These are phyloP conservation scores for Theodoxus fluviatilis DNA, from an alignment of 2,888 invertebrate species.

Conservation along the genomic window DNA sequence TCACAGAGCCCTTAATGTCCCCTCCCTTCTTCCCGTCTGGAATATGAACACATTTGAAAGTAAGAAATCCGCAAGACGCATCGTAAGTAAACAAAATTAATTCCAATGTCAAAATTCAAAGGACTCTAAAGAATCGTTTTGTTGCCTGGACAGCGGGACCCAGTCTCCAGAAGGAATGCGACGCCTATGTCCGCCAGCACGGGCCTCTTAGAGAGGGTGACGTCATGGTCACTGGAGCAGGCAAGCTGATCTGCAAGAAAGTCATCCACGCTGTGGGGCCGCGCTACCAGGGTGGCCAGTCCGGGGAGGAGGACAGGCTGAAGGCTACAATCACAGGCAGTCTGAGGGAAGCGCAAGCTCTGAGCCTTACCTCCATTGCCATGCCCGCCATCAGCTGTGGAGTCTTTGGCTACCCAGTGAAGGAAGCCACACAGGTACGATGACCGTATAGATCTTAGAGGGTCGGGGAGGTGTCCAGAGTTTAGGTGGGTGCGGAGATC, in stretches of 20 bases:
- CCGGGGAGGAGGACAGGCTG: slow-evolving; percentile 28
- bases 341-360: slow-evolving; percentile 31
- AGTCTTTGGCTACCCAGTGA: no score
- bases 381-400: slow-evolving; percentile 54
- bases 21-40: no score
- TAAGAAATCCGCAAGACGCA: no score
- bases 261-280: slow-evolving; percentile 43
- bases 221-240: slow-evolving; percentile 31
- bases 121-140: no score
- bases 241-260: slow-evolving; percentile 31
- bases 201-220: slow-evolving; percentile 29
- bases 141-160: slow-evolving; percentile 46
- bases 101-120: no score
- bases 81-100: no score
- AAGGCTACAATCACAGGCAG: slow-evolving; percentile 34
- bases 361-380: slow-evolving; percentile 38
- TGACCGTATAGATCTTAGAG: no score
- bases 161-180: slow-evolving; percentile 41
- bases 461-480: no score
- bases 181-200: slow-evolving; percentile 24
- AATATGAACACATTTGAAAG: no score
- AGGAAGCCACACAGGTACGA: no score
- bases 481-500: no score
- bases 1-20: no score
- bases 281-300: slow-evolving; percentile 31